Evolutionary conservation across 2,888 invertebrate genomes (phyloP), one percentile per base, ranked within the genome.

Genomic region (Cheilosia pagana): DNA sequence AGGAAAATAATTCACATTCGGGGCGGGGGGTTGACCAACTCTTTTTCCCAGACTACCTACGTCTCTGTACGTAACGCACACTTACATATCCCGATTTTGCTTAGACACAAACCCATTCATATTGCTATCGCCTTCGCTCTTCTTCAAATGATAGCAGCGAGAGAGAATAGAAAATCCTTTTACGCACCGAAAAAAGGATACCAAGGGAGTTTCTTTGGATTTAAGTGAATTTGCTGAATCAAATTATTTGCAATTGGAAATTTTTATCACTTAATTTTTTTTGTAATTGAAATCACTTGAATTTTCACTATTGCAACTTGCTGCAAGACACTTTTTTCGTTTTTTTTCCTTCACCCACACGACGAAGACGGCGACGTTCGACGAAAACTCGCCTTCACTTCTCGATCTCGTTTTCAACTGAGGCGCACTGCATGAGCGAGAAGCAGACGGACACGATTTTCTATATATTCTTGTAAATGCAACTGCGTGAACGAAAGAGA

Each of bases 361-460:
- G 55, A 53, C 48, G 60, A n/a, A 16, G 14, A 16, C 16, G 65
- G 19, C 65, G 62, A 68, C 50, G 50, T 50, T 23, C 70, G 23
- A 23, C 71, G 14, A 23, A 76, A 63, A 76, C 63, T 60, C 65
- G 21, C 79, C 75, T 48, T 70, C 71, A 55, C 71, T 31, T 75
- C 75, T 85, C 70, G 74, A 70, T 75, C 79, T 79, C 70, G 39
- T 79, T 79, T 57, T 53, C 83, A 53, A 85, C 85, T 85, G 75
- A 74, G 63, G 19, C 59, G 10, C 55, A 39, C 7, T 50, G 79
- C 43, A 79, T 53, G 79, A 79, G 75, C 53, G 75, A 85, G 85
- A 79, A 45, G 68, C 43, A 43, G n/a, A 35, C 35, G 12, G 10
- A 35, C 12, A 12, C 35, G 12, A 35, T 8, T 45, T 45, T 45